Percentiles rank a stretch among this genome's conserved stretches.
phyloP scores from a whole-genome alignment of 2,888 invertebrate genomes.

The Cepaea hortensis region DNA sequence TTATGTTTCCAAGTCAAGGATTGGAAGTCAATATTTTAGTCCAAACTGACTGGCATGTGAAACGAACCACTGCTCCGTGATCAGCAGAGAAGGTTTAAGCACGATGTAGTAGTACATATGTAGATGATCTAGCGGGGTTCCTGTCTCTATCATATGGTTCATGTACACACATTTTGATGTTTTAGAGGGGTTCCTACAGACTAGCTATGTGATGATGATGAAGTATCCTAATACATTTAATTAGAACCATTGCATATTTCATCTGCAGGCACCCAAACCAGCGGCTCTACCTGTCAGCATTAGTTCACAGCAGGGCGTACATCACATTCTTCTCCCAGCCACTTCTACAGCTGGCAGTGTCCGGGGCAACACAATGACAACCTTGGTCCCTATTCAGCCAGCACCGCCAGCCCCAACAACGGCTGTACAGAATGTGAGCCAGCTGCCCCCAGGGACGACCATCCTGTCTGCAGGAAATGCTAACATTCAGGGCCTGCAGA shows the following conservation, averaged over 20 bases:
- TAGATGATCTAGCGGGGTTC: no score
- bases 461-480: slow-evolving; percentile 65
- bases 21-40: no score
- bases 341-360: slow-evolving; percentile 14
- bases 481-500: slow-evolving; percentile 69
- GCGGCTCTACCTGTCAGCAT: slow-evolving; percentile 17
- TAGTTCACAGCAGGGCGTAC: slow-evolving; percentile 55
- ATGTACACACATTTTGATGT: no score
- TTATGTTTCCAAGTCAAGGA: no score
- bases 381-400: slow-evolving; percentile 70
- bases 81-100: no score
- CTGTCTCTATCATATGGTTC: no score
- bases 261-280: slow-evolving; percentile 40
- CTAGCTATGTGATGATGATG: no score
- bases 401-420: slow-evolving; percentile 73
- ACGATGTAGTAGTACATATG: no score
- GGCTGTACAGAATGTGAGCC: slow-evolving; percentile 49
- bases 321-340: slow-evolving; percentile 72
- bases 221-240: no score
- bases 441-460: slow-evolving; percentile 72
- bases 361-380: slow-evolving; percentile 43
- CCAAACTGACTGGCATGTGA: no score
- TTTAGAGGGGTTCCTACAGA: no score
- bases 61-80: no score
- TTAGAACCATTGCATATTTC: not conserved